Evolutionary conservation across 2,797 vertebrate genomes (phyloP), one percentile per base, ranked within the genome.

Genomic region (Megalops cyprinoides): DNA sequence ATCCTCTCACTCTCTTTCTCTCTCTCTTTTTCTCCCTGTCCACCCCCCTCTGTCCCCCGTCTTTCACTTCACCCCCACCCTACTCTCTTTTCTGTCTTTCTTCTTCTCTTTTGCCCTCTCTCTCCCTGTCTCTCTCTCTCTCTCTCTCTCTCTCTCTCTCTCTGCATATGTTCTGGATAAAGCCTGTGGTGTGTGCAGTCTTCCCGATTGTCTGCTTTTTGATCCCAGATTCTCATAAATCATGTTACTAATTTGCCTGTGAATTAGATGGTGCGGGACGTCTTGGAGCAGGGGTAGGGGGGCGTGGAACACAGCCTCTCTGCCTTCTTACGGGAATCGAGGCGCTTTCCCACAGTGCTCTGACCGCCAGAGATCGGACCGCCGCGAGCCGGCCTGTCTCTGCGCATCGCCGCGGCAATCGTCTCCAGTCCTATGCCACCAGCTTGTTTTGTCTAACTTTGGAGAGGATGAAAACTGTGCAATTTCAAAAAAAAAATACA

Each of bases 251-350:
- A 92, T 92, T 93, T 93, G 86, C 86, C 85, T 86, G 88, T 88
- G 90, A 92, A 92, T 93, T 90, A 92, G 89, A 94, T 86, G 88
- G 84, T 91, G 86, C 82, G 76, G 87, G 89, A 91, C 89, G 87
- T 88, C 42, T 80, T 87, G 81, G 85, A 85, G 82, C 23, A 79
- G 80, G 76, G 84, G 78, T 84, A 48, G 31, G 44, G 46, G 81
- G 77, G 60, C 71, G 23, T 31, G 77, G 82, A 79, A 90, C 77
- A 87, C 84, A 91, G 87, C 87, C 89, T 82, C 88, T 87, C 87
- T 85, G 87, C 86, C 84, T n/a, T 86, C 91, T 94, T 94, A 94
- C 90, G 87, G 93, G 92, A 94, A 93, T 91, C 85, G 87, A 88
- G 85, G 89, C 87, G 86, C 85, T 7, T 83, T 82, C 85, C 82